These are phyloP conservation scores for Genyomyrus donnyi DNA, from an alignment of 2,113 vertebrate genomes.

Conservation along the genomic window DNA sequence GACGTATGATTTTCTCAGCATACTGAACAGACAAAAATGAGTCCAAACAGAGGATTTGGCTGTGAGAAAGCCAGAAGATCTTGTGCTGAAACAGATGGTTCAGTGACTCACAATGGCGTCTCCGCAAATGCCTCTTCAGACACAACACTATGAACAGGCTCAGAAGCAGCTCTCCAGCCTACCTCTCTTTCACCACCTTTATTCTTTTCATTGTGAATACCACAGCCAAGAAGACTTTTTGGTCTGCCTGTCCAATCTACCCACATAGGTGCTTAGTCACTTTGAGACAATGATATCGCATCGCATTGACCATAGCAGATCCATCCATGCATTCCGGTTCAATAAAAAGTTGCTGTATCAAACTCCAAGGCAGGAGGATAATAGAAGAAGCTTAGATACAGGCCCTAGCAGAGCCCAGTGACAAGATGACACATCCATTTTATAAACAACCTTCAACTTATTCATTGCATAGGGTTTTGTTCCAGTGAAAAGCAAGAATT, in stretches of 20 bases:
- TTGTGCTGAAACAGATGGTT: conserved; percentile 53
- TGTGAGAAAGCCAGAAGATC: conserved; percentile 43
- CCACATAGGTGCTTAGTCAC: not conserved
- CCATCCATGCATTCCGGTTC: not conserved
- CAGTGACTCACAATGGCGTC: conserved; percentile 51
- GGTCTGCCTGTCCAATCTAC: not conserved
- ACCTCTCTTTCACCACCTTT: conserved; percentile 43
- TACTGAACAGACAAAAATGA: conserved; percentile 39
- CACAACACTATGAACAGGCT: conserved; percentile 38
- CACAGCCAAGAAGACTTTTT: not conserved
- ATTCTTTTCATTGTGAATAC: conserved; percentile 28
- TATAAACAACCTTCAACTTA: not conserved
- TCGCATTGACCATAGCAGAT: not conserved
- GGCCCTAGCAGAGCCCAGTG: not conserved
- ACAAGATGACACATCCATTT: not conserved
- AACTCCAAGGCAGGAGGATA: not conserved
- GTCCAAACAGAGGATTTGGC: conserved; percentile 38
- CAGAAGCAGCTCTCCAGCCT: conserved; percentile 30
- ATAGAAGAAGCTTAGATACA: not conserved
- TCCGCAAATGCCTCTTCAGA: conserved; percentile 51
- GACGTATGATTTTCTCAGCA: not conserved
- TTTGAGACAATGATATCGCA: not conserved
- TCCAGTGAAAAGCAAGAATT: conserved; percentile 13
- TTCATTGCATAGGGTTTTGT: conserved; percentile 31
- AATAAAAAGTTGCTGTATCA: not conserved